Percentiles rank a stretch among this genome's conserved stretches.
Conservation (phyloP, 1,140 invertebrate species). For the Dinoponera quadriceps region DNA sequence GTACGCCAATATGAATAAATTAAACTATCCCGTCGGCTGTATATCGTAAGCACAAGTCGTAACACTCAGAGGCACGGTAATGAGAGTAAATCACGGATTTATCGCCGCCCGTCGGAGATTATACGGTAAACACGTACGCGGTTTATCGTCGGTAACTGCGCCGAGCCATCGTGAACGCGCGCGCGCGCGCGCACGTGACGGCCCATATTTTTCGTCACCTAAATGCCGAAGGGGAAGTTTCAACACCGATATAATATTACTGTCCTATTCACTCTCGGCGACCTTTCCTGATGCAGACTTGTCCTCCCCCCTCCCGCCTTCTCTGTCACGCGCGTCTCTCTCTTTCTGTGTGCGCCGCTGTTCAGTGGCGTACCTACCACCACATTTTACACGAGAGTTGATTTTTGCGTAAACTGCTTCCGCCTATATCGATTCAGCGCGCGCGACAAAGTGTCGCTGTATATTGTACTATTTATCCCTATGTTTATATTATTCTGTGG, state of each 20-base stretch:
- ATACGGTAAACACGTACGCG: constrained; percentile 74
- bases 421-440: background rate
- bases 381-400: background rate
- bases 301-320: constrained; percentile 17
- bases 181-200: constrained; percentile 58
- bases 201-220: constrained; percentile 74
- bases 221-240: constrained; percentile 73
- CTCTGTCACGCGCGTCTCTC: background rate
- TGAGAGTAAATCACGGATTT: constrained; percentile 76
- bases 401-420: background rate
- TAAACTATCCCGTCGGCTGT: constrained; percentile 67
- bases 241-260: constrained; percentile 78
- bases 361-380: constrained; percentile 57
- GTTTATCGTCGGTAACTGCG: constrained; percentile 72
- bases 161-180: constrained; percentile 58
- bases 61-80: constrained; percentile 71
- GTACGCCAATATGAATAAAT: constrained; percentile 72
- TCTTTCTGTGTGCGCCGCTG: constrained; percentile 40
- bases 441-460: background rate
- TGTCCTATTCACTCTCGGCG: constrained; percentile 73
- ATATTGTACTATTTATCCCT: background rate
- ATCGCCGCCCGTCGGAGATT: constrained; percentile 72
- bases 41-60: constrained; percentile 67
- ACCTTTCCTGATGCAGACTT: constrained; percentile 69
- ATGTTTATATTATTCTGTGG: too few species aligned